Conservation (phyloP, 30 jellyfish, hydroid and myxozoan species). For the Calvadosia cruxmelitensis region DNA sequence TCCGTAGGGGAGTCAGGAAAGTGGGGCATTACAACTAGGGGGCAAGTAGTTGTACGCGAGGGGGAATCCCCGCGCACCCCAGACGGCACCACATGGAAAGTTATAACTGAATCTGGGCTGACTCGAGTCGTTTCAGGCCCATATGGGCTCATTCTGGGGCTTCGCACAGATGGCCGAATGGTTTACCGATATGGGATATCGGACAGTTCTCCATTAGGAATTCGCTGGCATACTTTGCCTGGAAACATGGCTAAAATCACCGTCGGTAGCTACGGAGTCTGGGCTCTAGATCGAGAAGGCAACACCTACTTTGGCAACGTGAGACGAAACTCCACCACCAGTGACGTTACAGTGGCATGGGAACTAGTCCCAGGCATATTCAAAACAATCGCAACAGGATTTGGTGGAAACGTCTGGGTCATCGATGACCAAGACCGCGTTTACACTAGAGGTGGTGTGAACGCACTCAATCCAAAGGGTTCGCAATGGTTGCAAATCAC, state of each 20-base stretch:
- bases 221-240: background rate
- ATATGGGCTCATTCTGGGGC: background rate
- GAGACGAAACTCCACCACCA: background rate
- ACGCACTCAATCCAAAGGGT: background rate
- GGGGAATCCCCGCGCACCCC: background rate
- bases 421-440: background rate
- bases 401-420: background rate
- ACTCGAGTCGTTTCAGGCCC: background rate
- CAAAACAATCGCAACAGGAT: background rate
- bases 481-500: background rate
- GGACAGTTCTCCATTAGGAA: background rate
- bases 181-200: background rate
- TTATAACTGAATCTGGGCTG: background rate
- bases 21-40: background rate
- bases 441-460: background rate
- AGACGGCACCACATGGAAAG: background rate
- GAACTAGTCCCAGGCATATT: background rate
- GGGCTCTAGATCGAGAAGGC: background rate
- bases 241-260: background rate
- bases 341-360: background rate
- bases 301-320: background rate
- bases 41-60: background rate
- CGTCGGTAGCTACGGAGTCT: background rate
- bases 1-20: background rate
- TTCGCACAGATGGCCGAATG: background rate